Percentiles rank a stretch among this genome's conserved stretches.
These are phyloP conservation scores for Polydrusus tereticollis DNA, from an alignment of 2,888 invertebrate genomes.

Conservation along the genomic window DNA sequence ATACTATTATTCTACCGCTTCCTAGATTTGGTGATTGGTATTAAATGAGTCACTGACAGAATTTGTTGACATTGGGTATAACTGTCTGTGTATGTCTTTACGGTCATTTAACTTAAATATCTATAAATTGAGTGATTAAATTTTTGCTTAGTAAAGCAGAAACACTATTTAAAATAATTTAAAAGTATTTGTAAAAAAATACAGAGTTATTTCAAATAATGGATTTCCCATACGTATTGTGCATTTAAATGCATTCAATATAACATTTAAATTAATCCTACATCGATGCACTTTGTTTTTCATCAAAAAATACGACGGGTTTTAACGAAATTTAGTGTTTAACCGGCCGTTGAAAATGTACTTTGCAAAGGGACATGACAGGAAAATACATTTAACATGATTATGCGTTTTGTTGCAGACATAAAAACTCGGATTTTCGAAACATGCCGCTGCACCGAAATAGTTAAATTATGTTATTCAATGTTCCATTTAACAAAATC, in stretches of 20 bases:
- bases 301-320: conserved; percentile 5
- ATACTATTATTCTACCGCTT: too few relatives aligned
- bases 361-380: conserved; percentile 44
- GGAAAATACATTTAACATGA: conserved; percentile 44
- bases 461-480: conserved; percentile 42
- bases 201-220: background rate
- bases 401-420: conserved; percentile 39
- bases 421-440: conserved; percentile 31
- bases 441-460: conserved; percentile 26
- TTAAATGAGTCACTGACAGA: too few relatives aligned
- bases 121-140: too few relatives aligned
- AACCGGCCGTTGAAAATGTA: conserved; percentile 44
- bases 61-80: too few relatives aligned
- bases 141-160: too few relatives aligned
- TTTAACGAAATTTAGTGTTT: conserved; percentile 46
- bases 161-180: too few relatives aligned
- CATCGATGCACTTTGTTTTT: conserved; percentile 15
- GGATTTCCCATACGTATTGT: background rate
- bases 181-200: background rate
- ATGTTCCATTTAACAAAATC: conserved; percentile 24
- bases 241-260: background rate
- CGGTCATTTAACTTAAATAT: too few relatives aligned
- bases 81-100: too few relatives aligned
- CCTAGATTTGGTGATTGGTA: too few relatives aligned
- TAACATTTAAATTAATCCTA: conserved; percentile 16